Conservation (phyloP, 2,797 vertebrate species). For the Taeniopygia guttata region DNA sequence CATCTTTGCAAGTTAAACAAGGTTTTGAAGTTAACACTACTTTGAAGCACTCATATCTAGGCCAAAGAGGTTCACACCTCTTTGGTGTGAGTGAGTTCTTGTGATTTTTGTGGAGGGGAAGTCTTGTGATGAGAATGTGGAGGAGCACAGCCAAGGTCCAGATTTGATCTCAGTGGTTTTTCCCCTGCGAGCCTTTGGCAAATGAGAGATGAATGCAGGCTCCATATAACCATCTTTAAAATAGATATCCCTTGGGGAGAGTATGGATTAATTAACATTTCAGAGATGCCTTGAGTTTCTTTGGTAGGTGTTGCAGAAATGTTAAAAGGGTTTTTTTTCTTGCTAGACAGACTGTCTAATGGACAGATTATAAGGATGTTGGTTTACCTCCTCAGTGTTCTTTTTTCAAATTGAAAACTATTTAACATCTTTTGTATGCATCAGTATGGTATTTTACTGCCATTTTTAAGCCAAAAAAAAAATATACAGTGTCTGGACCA, state of each 20-base stretch:
- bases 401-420: neutral
- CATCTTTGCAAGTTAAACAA: neutral
- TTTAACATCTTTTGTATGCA: neutral
- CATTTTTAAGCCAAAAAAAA: constrained; percentile 5
- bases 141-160: neutral
- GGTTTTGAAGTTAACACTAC: constrained; percentile 41
- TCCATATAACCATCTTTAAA: constrained; percentile 42
- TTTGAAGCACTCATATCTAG: constrained; percentile 44
- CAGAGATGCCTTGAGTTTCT: constrained; percentile 28
- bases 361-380: neutral
- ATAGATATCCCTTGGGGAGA: neutral
- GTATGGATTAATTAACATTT: constrained; percentile 61
- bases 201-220: neutral
- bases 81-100: neutral
- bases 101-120: constrained; percentile 20
- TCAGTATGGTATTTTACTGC: neutral
- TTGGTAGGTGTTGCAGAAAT: constrained; percentile 35
- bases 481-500: neutral
- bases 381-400: neutral
- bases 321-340: neutral
- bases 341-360: neutral
- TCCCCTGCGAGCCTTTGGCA: neutral
- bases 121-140: neutral
- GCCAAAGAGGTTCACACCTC: constrained; percentile 38
- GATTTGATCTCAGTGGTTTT: neutral